These are phyloP conservation scores for Oriolus oriolus DNA, from an alignment of 2,113 vertebrate genomes.

Conservation along the genomic window DNA sequence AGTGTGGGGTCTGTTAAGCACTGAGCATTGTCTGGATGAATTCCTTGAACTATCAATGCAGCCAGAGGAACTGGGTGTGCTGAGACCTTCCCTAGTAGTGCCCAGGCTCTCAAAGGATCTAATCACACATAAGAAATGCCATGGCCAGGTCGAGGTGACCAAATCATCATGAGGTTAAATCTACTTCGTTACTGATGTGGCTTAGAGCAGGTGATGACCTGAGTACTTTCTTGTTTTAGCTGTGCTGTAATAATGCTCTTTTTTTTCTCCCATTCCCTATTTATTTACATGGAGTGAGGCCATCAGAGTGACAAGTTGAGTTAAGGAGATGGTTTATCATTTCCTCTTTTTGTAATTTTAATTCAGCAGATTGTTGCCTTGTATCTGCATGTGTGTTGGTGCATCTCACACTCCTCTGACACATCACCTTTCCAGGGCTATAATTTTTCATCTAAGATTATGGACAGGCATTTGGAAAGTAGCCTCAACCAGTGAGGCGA, in stretches of 20 bases:
- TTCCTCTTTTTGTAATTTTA: conserved; percentile 48
- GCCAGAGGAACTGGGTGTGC: not conserved
- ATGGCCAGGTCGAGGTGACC: not conserved
- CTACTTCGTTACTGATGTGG: not conserved
- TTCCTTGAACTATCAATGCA: not conserved
- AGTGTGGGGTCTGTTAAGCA: not conserved
- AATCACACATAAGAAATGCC: not conserved
- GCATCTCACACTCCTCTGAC: not conserved
- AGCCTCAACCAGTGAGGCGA: not conserved
- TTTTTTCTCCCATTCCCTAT: not conserved
- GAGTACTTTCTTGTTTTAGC: not conserved
- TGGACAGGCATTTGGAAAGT: conserved; percentile 53
- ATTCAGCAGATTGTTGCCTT: conserved; percentile 36
- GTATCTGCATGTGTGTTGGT: not conserved
- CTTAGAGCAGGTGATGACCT: not conserved
- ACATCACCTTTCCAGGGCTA: conserved; percentile 51
- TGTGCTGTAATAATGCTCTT: not conserved
- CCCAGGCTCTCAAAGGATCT: not conserved
- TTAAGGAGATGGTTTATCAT: conserved; percentile 28
- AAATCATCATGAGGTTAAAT: not conserved
- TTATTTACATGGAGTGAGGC: conserved; percentile 32
- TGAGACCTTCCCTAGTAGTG: not conserved
- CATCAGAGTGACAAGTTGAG: conserved; percentile 25
- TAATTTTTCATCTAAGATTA: conserved; percentile 58
- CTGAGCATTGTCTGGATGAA: not conserved